A percentile compares a stretch with the other conserved stretches of the same genome.
Conservation (phyloP, 2,797 vertebrate genomes). For the Onychomys leucogaster region DNA sequence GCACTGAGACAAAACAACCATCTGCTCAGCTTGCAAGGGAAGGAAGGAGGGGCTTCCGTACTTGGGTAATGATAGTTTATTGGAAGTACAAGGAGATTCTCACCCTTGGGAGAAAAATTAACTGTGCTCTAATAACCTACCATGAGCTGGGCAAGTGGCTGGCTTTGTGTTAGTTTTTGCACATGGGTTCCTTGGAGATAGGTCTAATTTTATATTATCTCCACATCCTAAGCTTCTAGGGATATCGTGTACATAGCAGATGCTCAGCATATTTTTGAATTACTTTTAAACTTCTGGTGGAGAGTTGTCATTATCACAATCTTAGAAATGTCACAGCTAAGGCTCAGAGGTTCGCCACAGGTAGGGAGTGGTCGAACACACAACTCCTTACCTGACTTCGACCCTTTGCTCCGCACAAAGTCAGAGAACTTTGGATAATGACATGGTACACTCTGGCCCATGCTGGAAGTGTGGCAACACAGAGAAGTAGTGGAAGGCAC, state of each 20-base stretch:
- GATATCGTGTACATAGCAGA: background rate
- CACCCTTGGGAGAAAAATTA: background rate
- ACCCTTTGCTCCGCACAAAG: background rate
- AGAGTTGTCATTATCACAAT: background rate
- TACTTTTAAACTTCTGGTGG: constrained; percentile 13
- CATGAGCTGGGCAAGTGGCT: background rate
- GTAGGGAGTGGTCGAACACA: background rate
- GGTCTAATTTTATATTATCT: background rate
- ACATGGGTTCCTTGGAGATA: background rate
- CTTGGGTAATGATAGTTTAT: background rate
- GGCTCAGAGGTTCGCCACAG: background rate
- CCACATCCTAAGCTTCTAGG: background rate
- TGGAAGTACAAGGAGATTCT: background rate
- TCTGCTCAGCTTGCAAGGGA: constrained; percentile 33
- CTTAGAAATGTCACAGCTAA: background rate
- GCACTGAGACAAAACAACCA: background rate
- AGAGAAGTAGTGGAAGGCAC: background rate
- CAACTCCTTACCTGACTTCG: background rate
- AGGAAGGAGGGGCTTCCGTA: too few species aligned
- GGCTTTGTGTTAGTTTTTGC: background rate
- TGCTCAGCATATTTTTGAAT: background rate
- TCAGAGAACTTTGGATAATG: background rate
- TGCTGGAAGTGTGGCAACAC: background rate
- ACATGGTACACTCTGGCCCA: accelerated
- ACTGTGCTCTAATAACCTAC: background rate